Conservation (phyloP, 2,113 vertebrate species). For the Athene noctua region DNA sequence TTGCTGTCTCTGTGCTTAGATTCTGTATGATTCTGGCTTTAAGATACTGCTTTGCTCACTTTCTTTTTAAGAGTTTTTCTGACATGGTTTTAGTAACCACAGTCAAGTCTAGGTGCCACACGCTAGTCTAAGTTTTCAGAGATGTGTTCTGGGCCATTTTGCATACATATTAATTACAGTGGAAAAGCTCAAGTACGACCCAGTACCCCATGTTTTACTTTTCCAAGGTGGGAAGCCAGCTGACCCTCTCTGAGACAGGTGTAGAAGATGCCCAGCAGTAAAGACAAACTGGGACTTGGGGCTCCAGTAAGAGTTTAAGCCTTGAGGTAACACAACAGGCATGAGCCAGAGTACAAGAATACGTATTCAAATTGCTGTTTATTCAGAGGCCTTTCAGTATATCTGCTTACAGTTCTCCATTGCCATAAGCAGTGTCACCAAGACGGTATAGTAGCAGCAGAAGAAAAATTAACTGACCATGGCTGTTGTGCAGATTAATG, state of each 20-base stretch:
- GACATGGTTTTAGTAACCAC: background rate
- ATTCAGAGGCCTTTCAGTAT: background rate
- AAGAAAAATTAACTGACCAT: background rate
- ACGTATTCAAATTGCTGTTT: background rate
- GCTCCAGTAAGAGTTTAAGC: background rate
- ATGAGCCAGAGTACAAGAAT: background rate
- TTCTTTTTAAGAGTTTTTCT: background rate
- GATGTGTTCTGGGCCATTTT: background rate
- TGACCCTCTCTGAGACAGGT: background rate
- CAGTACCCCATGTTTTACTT: background rate
- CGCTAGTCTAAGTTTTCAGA: background rate
- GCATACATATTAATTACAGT: background rate
- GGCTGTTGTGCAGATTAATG: background rate
- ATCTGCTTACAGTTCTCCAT: background rate
- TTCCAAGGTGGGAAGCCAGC: background rate
- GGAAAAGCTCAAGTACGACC: background rate
- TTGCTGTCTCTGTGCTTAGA: background rate
- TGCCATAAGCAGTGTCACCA: background rate
- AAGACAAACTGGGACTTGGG: background rate
- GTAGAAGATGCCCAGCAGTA: background rate
- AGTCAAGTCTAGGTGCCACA: background rate
- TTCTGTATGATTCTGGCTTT: background rate
- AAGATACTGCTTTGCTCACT: background rate
- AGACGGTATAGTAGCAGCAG: background rate
- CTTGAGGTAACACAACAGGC: background rate